phyloP scores from a whole-genome alignment of 1,140 invertebrate species.

The Patella vulgata region DNA sequence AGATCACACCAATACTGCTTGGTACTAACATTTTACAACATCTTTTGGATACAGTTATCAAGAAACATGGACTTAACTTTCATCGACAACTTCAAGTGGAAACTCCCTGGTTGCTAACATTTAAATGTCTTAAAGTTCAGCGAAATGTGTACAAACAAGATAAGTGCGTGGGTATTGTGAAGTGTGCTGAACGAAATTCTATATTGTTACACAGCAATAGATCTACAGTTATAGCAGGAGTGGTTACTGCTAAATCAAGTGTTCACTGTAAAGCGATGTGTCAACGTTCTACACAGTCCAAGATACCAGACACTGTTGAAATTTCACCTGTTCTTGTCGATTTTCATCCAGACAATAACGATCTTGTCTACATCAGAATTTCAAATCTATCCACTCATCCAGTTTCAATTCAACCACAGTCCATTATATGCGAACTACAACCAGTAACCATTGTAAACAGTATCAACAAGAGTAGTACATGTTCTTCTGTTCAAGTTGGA shows the following conservation, averaged over 20 bases:
- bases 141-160: neutral
- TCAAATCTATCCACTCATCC: constrained; percentile 17
- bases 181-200: neutral
- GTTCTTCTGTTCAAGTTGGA: neutral
- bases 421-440: constrained; percentile 21
- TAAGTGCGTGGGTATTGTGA: neutral
- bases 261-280: neutral
- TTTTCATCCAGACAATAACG: constrained; percentile 4
- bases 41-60: neutral
- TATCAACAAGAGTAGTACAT: too few species aligned
- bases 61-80: neutral
- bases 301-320: neutral
- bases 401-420: constrained; percentile 6
- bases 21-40: too few species aligned
- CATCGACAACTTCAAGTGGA: neutral
- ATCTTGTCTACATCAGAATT: constrained; percentile 6
- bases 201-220: too few species aligned
- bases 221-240: neutral
- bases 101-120: neutral
- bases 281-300: neutral
- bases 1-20: neutral
- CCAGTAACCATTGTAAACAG: constrained; percentile 10
- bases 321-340: neutral
- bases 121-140: neutral
- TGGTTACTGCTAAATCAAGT: neutral